phyloP scores from a whole-genome alignment of 2,797 vertebrate genomes.

The Synaphobranchus kaupii region DNA sequence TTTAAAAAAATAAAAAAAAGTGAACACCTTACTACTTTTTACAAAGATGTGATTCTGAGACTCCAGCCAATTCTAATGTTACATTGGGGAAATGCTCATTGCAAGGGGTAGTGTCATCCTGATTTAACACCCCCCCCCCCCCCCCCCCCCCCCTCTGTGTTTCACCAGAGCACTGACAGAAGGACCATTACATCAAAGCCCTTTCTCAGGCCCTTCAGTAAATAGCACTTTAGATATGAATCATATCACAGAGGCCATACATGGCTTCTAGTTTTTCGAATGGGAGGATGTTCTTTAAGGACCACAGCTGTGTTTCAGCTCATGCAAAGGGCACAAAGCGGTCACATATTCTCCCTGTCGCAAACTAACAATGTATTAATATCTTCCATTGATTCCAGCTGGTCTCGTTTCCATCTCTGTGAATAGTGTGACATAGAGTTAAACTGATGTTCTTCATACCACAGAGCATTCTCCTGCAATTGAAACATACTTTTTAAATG shows the following conservation, averaged over 20 bases:
- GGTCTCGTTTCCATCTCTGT: neutral
- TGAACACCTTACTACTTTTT: neutral
- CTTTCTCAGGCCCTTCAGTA: neutral
- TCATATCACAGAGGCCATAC: neutral
- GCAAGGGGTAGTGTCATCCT: neutral
- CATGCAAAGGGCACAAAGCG: neutral
- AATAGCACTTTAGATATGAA: neutral
- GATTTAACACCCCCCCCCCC: neutral
- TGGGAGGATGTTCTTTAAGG: neutral
- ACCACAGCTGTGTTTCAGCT: neutral
- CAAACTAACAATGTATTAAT: neutral
- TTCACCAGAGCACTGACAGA: neutral
- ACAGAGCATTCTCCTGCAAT: neutral
- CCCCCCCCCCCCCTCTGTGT: neutral
- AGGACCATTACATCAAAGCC: neutral
- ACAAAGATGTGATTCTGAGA: neutral
- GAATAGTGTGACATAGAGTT: neutral
- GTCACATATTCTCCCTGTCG: neutral
- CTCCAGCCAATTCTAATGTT: neutral
- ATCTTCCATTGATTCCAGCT: neutral
- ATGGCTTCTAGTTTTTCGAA: neutral
- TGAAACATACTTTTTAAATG: neutral
- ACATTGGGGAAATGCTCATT: neutral
- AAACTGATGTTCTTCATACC: neutral
- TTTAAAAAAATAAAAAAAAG: neutral